A percentile compares a stretch with the other conserved stretches of the same genome.
Conservation (phyloP, 2,113 vertebrate genomes). For the Petaurus breviceps region DNA sequence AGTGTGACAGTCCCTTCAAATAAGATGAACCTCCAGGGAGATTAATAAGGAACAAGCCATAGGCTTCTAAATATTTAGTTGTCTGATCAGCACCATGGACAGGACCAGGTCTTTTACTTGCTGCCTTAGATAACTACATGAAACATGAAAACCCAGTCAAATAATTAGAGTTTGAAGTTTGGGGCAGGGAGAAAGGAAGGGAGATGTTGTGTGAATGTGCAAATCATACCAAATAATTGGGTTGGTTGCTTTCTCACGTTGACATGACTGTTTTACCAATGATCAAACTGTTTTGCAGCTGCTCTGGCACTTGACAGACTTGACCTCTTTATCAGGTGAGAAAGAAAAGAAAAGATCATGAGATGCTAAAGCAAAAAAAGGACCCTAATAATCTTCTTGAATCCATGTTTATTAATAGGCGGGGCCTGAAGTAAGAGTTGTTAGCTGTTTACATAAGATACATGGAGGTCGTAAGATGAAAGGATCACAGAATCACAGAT, state of each 20-base stretch:
- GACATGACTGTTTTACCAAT: background rate
- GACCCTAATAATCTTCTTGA: background rate
- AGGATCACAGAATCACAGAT: background rate
- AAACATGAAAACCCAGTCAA: background rate
- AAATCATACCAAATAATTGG: background rate
- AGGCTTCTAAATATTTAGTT: background rate
- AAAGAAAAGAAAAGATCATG: background rate
- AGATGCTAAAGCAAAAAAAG: background rate
- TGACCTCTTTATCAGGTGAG: background rate
- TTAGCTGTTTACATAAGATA: background rate
- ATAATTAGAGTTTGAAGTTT: background rate
- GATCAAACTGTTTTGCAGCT: too few relatives aligned
- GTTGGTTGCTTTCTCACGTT: background rate
- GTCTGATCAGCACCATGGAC: background rate
- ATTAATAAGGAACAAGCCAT: background rate
- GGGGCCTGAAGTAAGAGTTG: background rate
- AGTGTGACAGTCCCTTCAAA: background rate
- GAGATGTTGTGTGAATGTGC: background rate
- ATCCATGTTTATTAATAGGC: background rate
- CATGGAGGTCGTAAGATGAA: background rate
- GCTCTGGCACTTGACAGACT: too few relatives aligned
- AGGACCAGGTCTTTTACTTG: background rate
- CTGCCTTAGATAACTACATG: background rate
- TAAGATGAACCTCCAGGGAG: background rate
- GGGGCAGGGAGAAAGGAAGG: too few relatives aligned